Base-by-base conservation (phyloP, 1,140 invertebrate genomes). In the Ylistrum balloti region DNA sequence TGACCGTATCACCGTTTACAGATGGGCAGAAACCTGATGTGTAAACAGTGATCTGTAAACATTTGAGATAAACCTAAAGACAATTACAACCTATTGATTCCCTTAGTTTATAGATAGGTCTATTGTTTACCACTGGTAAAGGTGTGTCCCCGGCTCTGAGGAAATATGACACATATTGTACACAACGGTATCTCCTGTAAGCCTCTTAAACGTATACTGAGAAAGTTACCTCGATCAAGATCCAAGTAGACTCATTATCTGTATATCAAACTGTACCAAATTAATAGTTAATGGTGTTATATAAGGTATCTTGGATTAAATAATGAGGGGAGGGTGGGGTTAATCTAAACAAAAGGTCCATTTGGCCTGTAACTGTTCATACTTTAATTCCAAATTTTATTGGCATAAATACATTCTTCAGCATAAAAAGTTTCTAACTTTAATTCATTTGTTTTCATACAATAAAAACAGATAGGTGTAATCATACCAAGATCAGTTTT, bases 91-190 rank as follows among this genome's bases (percentile, higher is more conserved):
- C 45, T 74, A 74, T 74, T 74, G 56, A 74, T 74, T n/a, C 17
- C 22, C 22, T 74, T 5, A 5, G 5, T 74, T 74, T 74, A 74
- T n/a, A 9, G 7, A n/a, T 74, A 74, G 11, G n/a, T 74, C 35
- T 38, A 38, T 17, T 45, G 41, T 45, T 45, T 45, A 17, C 41
- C 17, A 45, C 1, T 17, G 9, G 41, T 45, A 1, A 45, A 45
- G 41, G 9, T 17, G 9, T 74, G 56, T 22, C 5, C n/a, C 45
- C 9, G 15, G 22, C 20, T 7, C 9, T 7, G 22, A 20, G 28
- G 56, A 74, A 74, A 74, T 74, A 74, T 74, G 56, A 74, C 56
- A n/a, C 56, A 28, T n/a, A 74, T 74, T 1, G 56, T 74, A 74
- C n/a, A 74, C 56, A 74, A 74, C 0, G 56, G 56, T 74, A 74